Evolutionary conservation across 1,140 invertebrate genomes (phyloP).

Genomic region (Euwallacea similis): DNA sequence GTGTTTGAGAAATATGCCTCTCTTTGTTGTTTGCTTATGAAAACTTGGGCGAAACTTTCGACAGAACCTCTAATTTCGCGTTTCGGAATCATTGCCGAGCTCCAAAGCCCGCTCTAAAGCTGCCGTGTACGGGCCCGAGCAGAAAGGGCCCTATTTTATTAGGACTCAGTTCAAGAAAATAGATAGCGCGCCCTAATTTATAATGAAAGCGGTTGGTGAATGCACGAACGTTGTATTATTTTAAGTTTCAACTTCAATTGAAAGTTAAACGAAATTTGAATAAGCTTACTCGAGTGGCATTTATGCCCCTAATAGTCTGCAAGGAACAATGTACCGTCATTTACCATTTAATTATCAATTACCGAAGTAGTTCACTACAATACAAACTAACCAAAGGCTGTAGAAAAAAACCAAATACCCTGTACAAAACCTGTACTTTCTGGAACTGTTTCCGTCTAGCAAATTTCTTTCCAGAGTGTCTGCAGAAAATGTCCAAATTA

Average conservation of each 20-base stretch:
- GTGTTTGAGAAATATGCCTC: conserved; percentile 38
- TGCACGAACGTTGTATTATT: conserved; percentile 12
- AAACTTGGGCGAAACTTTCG: conserved; percentile 32
- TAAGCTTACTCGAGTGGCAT: background rate
- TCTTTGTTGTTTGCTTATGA: conserved; percentile 39
- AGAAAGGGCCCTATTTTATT: conserved; percentile 8
- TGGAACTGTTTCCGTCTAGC: too few species aligned
- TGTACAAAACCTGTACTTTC: too few species aligned
- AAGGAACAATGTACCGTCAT: too few species aligned
- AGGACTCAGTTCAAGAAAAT: conserved; percentile 13
- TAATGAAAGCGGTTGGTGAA: conserved; percentile 17
- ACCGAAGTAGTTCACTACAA: too few species aligned
- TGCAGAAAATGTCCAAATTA: too few species aligned
- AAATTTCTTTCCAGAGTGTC: too few species aligned
- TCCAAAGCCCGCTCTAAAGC: too few species aligned
- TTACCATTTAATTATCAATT: too few species aligned
- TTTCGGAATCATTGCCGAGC: background rate
- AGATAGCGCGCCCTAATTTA: conserved; percentile 19
- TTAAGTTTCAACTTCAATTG: conserved; percentile 19
- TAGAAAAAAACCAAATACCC: too few species aligned
- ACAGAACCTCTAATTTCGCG: conserved; percentile 24
- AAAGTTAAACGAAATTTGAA: conserved; percentile 3
- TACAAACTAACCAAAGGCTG: too few species aligned
- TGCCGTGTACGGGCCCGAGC: background rate
- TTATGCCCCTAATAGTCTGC: background rate